A percentile compares a stretch with the other conserved stretches of the same genome.
Evolutionary conservation across 2,113 vertebrate genomes (phyloP).

Genomic region (Prietella phreatophila): DNA sequence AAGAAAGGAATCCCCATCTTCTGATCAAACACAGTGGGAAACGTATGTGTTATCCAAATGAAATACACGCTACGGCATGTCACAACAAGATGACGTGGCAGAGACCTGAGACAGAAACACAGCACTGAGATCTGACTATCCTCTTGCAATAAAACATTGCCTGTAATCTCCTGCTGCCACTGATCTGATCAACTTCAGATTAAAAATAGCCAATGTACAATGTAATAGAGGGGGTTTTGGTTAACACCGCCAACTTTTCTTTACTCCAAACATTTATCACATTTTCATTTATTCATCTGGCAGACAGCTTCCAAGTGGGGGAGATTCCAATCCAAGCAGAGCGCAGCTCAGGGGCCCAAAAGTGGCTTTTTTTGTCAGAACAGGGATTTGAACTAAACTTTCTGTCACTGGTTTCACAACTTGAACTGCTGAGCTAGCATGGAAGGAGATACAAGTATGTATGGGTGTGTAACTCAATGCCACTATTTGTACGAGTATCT

Average conservation of each 20-base stretch:
- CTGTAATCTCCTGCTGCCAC: not conserved
- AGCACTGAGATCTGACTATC: not conserved
- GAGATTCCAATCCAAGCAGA: constrained; percentile 19
- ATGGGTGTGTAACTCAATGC: not conserved
- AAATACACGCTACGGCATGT: too few relatives aligned
- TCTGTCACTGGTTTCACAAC: not conserved
- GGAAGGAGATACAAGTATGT: not conserved
- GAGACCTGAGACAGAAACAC: not conserved
- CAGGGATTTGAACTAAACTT: constrained; percentile 7
- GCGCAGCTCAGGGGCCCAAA: not conserved
- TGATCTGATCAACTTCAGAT: not conserved
- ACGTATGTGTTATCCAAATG: not conserved
- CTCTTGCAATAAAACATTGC: not conserved
- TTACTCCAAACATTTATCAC: not conserved
- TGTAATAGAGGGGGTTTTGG: not conserved
- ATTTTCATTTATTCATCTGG: constrained; percentile 18
- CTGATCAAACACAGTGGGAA: not conserved
- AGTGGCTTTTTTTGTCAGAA: not conserved
- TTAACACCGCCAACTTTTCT: not conserved
- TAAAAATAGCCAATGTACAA: not conserved
- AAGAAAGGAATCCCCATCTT: not conserved
- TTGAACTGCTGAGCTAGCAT: constrained; percentile 2
- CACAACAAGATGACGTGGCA: not conserved
- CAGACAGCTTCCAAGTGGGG: constrained; percentile 5
- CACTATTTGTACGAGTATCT: not conserved